These are phyloP conservation scores for Trichonephila clavipes DNA, from an alignment of 1,140 invertebrate genomes.

Conservation along the genomic window DNA sequence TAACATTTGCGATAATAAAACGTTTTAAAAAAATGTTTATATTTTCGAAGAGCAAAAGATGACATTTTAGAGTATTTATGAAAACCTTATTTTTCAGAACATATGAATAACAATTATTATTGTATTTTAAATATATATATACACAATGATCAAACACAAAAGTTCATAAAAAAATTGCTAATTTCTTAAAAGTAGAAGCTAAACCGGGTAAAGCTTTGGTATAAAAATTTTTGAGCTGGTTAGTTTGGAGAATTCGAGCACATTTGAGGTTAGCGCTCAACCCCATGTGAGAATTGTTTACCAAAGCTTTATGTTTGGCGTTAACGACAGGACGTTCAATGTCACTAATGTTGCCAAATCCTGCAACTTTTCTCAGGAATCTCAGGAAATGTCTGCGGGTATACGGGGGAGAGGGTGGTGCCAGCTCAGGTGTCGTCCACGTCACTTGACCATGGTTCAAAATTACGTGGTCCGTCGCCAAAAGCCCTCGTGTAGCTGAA, in stretches of 20 bases:
- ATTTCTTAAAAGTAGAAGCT: neutral
- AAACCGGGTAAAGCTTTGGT: neutral
- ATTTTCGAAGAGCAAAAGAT: neutral
- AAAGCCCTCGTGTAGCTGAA: too few species aligned
- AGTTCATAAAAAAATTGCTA: neutral
- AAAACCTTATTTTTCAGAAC: too few species aligned
- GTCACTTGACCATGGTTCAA: too few species aligned
- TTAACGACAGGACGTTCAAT: too few species aligned
- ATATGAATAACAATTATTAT: neutral
- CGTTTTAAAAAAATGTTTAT: neutral
- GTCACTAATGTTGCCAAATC: too few species aligned
- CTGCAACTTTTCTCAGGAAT: too few species aligned
- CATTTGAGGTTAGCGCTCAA: neutral
- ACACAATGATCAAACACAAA: neutral
- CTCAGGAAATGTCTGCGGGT: too few species aligned
- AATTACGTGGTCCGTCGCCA: too few species aligned
- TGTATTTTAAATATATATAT: neutral
- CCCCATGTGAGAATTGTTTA: neutral
- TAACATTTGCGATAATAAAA: slow-evolving; percentile 29
- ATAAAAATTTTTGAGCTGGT: neutral
- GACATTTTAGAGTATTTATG: neutral
- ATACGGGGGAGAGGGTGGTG: too few species aligned
- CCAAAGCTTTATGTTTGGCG: neutral
- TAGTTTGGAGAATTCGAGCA: neutral
- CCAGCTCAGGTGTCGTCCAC: too few species aligned